These are phyloP conservation scores for Periparus ater DNA, from an alignment of 2,797 vertebrate genomes.

Conservation along the genomic window DNA sequence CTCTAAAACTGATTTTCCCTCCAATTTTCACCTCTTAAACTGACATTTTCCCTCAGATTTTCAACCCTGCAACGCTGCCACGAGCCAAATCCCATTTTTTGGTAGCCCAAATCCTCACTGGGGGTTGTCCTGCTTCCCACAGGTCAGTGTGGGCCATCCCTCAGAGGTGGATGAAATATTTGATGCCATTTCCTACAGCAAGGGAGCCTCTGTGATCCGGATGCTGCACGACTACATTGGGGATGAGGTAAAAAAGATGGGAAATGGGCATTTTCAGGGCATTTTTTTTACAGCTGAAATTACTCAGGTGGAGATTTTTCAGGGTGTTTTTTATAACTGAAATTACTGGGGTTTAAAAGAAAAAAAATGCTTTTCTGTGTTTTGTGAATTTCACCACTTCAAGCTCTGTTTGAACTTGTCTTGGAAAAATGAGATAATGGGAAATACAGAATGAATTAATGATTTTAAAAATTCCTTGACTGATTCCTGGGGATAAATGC, in stretches of 20 bases:
- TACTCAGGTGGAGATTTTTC: too few species aligned
- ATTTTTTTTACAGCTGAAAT: not conserved
- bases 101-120: not conserved
- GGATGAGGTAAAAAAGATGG: slow-evolving; percentile 84
- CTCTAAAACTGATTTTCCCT: not conserved
- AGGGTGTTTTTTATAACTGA: not conserved
- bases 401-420: not conserved
- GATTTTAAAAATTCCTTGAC: not conserved
- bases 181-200: slow-evolving; percentile 99
- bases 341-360: not conserved
- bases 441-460: not conserved
- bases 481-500: not conserved
- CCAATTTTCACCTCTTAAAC: not conserved
- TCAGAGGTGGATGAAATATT: slow-evolving; percentile 99
- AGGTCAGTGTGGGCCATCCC: slow-evolving; percentile 97
- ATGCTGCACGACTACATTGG: slow-evolving; percentile 98
- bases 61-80: too few species aligned
- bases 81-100: not conserved
- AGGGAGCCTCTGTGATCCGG: slow-evolving; percentile 97
- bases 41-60: not conserved
- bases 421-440: not conserved
- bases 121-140: not conserved
- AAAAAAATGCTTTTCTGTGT: fast-evolving
- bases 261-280: not conserved
- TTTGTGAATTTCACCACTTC: not conserved